Percentiles rank a stretch among this genome's conserved stretches.
phyloP scores from a whole-genome alignment of 2,113 vertebrate genomes.

The Lagenorhynchus albirostris region DNA sequence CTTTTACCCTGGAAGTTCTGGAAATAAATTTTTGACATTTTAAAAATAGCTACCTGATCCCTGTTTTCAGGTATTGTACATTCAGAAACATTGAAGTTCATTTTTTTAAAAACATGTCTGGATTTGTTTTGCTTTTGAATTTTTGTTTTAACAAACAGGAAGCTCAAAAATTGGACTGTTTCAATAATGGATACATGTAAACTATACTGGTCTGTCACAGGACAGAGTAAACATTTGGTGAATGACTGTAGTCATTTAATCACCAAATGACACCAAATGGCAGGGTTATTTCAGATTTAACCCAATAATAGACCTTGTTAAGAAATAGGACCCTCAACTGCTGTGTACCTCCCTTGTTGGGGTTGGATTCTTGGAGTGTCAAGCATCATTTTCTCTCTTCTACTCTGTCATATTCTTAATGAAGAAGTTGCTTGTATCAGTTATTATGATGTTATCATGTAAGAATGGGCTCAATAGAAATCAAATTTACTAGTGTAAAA shows the following conservation, averaged over 20 bases:
- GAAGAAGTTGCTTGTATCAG: neutral
- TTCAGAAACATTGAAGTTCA: neutral
- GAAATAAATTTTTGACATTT: neutral
- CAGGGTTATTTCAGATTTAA: neutral
- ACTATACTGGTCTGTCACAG: neutral
- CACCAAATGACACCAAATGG: neutral
- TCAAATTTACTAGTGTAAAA: neutral
- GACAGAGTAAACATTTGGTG: neutral
- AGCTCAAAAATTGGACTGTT: neutral
- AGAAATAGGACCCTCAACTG: neutral
- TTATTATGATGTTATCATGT: neutral
- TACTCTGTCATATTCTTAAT: neutral
- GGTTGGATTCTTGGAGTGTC: neutral
- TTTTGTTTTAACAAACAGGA: neutral
- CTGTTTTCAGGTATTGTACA: neutral
- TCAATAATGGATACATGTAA: neutral
- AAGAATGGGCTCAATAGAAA: neutral
- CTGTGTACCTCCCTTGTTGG: neutral
- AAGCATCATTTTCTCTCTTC: rapidly evolving
- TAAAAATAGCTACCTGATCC: neutral
- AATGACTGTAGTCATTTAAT: neutral
- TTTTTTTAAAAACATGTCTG: neutral
- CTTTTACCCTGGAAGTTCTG: neutral
- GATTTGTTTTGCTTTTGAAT: neutral
- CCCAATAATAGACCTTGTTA: neutral